Evolutionary conservation across 2,113 vertebrate species (phyloP).

Genomic region (Otolemur garnettii): DNA sequence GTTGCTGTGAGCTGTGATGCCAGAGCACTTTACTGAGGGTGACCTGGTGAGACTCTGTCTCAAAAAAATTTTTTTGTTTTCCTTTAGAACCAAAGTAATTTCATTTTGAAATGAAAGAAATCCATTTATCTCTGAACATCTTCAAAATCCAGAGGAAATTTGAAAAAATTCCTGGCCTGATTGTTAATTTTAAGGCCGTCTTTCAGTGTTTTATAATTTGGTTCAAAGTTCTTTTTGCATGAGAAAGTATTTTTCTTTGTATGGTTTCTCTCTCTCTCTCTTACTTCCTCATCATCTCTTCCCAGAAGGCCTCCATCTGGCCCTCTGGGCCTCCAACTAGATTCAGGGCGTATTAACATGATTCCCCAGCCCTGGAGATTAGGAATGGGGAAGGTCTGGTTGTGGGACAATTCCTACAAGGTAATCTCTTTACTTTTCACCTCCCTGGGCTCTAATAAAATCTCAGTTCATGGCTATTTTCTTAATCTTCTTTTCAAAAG

Average conservation of each 20-base stretch:
- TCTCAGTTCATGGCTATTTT: not conserved
- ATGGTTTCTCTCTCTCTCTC: slow-evolving; percentile 26
- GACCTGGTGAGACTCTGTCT: not conserved
- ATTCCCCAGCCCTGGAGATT: not conserved
- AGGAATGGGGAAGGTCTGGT: not conserved
- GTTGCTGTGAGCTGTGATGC: too few relatives aligned
- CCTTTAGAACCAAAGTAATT: too few relatives aligned
- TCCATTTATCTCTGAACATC: slow-evolving; percentile 49
- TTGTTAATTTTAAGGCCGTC: slow-evolving; percentile 16
- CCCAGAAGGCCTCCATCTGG: not conserved
- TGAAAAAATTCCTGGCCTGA: slow-evolving; percentile 3
- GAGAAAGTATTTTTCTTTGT: not conserved
- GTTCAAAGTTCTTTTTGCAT: not conserved
- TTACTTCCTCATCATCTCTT: not conserved
- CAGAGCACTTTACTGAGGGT: too few relatives aligned
- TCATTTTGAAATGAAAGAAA: not conserved
- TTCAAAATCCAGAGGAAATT: slow-evolving; percentile 27
- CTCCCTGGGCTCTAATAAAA: not conserved
- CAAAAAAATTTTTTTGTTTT: too few relatives aligned
- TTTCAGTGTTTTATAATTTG: slow-evolving; percentile 28
- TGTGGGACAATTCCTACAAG: not conserved
- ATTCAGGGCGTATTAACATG: not conserved
- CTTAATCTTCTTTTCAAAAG: not conserved
- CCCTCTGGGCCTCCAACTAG: not conserved
- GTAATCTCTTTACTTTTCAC: not conserved